phyloP scores from a whole-genome alignment of 2,888 invertebrate species.

The Lepidocyrtinus sp. region DNA sequence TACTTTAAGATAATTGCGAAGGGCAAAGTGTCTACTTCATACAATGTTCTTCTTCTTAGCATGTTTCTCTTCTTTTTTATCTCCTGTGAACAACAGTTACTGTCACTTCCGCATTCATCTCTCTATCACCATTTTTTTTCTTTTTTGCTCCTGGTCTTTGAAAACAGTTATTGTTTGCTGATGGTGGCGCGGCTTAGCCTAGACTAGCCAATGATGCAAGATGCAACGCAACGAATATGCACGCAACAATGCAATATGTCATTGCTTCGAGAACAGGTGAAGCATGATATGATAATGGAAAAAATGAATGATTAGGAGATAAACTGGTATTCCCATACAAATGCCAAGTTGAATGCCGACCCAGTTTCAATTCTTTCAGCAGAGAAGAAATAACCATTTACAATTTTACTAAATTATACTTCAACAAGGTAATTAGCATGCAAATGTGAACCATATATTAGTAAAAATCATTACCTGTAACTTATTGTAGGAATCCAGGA shows the following conservation, averaged over 20 bases:
- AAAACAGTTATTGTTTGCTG: slow-evolving; percentile 39
- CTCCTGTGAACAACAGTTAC: slow-evolving; percentile 21
- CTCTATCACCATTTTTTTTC: neutral
- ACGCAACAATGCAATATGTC: slow-evolving; percentile 20
- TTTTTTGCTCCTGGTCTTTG: neutral
- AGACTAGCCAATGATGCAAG: neutral
- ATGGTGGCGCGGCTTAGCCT: neutral
- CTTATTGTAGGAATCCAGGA: slow-evolving; percentile 14
- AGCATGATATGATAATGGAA: neutral
- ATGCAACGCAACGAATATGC: neutral
- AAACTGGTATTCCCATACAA: neutral
- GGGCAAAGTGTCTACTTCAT: neutral
- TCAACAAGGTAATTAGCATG: no score
- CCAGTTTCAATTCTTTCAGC: neutral
- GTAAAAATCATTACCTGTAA: no score
- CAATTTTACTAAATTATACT: no score
- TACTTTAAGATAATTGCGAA: neutral
- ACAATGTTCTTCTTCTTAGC: neutral
- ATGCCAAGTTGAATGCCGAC: neutral
- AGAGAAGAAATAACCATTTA: neutral
- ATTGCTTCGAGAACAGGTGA: neutral
- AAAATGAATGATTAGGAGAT: neutral
- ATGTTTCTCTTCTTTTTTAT: neutral
- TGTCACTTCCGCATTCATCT: slow-evolving; percentile 49
- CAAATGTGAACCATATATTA: no score